These are phyloP conservation scores for Sander vitreus DNA, from an alignment of 2,113 vertebrate genomes.

Conservation along the genomic window DNA sequence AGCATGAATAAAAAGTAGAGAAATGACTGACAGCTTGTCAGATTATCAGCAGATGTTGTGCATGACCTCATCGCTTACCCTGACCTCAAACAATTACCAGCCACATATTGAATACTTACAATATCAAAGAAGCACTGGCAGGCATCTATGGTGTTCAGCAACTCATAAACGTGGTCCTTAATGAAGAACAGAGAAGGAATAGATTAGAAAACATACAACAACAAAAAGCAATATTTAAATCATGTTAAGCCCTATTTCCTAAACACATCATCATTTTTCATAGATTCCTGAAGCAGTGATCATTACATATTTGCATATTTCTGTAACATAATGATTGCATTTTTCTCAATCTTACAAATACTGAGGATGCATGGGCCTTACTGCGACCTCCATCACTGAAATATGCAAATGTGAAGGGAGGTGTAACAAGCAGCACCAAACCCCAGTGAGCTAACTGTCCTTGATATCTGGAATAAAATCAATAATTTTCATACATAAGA, in stretches of 20 bases:
- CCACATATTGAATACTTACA: constrained; percentile 82
- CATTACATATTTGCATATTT: constrained; percentile 12
- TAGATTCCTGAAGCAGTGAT: constrained; percentile 5
- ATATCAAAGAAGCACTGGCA: constrained; percentile 94
- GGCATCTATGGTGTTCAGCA: constrained; percentile 94
- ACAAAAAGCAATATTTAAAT: constrained; percentile 1
- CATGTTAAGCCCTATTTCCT: neutral
- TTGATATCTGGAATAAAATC: constrained; percentile 29
- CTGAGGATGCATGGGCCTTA: constrained; percentile 7
- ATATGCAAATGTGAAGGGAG: constrained; percentile 25
- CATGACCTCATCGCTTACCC: neutral
- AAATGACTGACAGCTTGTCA: neutral
- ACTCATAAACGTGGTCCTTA: constrained; percentile 95
- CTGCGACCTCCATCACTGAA: constrained; percentile 39
- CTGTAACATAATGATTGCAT: neutral
- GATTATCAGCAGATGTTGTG: neutral
- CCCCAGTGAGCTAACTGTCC: neutral
- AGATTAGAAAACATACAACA: constrained; percentile 29
- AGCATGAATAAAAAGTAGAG: neutral
- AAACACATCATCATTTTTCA: constrained; percentile 1
- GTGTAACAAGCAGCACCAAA: constrained; percentile 13
- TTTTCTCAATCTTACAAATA: constrained; percentile 21
- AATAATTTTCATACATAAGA: constrained; percentile 17
- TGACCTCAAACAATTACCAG: no score
- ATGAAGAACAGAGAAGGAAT: constrained; percentile 13